Evolutionary conservation across 2,797 vertebrate genomes (phyloP).

Genomic region (Sparidentex hasta): DNA sequence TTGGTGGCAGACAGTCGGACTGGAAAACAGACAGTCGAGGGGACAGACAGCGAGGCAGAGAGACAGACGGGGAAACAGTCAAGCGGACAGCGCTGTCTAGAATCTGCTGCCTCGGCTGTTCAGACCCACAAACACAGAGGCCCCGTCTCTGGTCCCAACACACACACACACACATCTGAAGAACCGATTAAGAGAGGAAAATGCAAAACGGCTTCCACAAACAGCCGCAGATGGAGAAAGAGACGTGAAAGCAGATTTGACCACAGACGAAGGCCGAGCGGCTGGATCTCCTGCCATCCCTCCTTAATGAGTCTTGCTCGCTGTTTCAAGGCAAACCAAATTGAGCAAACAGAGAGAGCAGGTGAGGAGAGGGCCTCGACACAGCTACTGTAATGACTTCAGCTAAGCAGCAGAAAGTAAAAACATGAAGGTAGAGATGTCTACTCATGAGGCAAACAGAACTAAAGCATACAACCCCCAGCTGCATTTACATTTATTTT

Average conservation of each 20-base stretch:
- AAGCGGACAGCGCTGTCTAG: slow-evolving; percentile 27
- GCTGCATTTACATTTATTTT: not conserved
- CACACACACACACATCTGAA: slow-evolving; percentile 1
- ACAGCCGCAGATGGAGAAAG: slow-evolving; percentile 9
- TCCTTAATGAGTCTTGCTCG: not conserved
- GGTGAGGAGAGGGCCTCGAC: not conserved
- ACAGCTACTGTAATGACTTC: not conserved
- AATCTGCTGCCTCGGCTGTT: slow-evolving; percentile 53
- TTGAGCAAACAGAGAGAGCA: slow-evolving; percentile 1
- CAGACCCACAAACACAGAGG: slow-evolving; percentile 33
- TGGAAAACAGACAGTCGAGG: slow-evolving; percentile 18
- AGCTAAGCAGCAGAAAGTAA: not conserved
- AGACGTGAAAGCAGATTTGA: not conserved
- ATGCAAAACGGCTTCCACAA: not conserved
- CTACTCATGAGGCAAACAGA: not conserved
- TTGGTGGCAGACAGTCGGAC: slow-evolving; percentile 17
- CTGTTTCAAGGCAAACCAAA: not conserved
- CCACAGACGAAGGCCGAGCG: not conserved
- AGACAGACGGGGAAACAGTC: slow-evolving; percentile 17
- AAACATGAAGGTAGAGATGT: too few species aligned
- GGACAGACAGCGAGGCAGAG: slow-evolving; percentile 3
- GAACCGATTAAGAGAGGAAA: slow-evolving; percentile 13
- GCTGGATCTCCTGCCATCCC: not conserved
- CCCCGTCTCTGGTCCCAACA: not conserved
- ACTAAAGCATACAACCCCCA: not conserved